These are phyloP conservation scores for Oncorhynchus gorbuscha DNA, from an alignment of 2,113 vertebrate genomes.

Conservation along the genomic window DNA sequence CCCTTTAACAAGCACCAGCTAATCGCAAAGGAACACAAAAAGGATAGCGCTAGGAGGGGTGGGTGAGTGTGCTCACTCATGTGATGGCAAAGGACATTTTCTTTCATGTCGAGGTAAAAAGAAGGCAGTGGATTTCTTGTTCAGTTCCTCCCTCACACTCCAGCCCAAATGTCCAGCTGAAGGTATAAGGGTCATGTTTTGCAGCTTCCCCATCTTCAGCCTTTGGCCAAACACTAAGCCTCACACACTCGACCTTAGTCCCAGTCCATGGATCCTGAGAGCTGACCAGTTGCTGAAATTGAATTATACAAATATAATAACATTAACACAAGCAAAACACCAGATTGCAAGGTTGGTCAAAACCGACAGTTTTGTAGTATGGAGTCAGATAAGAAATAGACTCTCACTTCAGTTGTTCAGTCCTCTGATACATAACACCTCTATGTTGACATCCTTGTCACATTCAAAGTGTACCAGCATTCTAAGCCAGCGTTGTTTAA, in stretches of 20 bases:
- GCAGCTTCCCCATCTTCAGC: neutral
- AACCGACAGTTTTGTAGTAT: neutral
- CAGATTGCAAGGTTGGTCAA: neutral
- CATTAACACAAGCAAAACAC: neutral
- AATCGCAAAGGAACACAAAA: constrained; percentile 56
- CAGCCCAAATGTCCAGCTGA: constrained; percentile 19
- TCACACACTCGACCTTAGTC: neutral
- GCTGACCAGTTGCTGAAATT: neutral
- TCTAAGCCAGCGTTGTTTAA: neutral
- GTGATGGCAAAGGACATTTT: constrained; percentile 29
- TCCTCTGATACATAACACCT: neutral
- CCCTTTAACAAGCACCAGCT: constrained; percentile 59
- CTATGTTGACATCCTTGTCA: neutral
- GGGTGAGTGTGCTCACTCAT: constrained; percentile 8
- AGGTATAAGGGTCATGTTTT: constrained; percentile 5
- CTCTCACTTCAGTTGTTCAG: neutral
- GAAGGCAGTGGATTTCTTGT: constrained; percentile 34
- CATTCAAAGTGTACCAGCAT: neutral
- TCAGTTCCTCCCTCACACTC: constrained; percentile 8
- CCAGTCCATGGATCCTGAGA: neutral
- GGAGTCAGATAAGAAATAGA: too few relatives aligned
- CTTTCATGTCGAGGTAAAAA: constrained; percentile 48
- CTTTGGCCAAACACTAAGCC: neutral
- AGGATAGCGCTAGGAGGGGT: constrained; percentile 18
- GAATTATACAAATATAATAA: neutral